Conservation (phyloP, 2,888 invertebrate genomes). For the Drosophila kokeensis region DNA sequence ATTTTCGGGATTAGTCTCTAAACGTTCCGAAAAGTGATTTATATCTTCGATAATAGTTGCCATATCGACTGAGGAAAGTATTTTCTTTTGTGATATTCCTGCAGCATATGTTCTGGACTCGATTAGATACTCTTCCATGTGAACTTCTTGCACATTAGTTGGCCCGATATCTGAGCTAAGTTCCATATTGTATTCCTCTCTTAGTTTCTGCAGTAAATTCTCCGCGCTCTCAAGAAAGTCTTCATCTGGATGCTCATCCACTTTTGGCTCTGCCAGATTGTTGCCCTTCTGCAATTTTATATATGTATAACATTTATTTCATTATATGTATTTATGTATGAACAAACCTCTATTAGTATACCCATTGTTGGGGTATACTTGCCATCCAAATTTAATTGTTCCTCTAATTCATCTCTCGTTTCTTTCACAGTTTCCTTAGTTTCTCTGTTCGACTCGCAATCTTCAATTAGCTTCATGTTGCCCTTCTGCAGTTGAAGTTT, state of each 20-base stretch:
- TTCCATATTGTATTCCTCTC: slow-evolving; percentile 3
- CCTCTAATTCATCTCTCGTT: background rate
- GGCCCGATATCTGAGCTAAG: background rate
- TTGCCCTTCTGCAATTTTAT: slow-evolving; percentile 11
- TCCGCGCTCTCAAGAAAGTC: background rate
- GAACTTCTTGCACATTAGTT: background rate
- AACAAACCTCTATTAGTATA: slow-evolving; percentile 18
- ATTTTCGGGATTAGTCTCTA: slow-evolving; percentile 24
- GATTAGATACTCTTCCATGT: background rate
- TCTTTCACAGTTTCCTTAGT: background rate
- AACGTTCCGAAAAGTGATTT: slow-evolving; percentile 32
- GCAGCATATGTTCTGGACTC: background rate
- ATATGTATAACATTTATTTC: background rate
- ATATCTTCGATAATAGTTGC: slow-evolving; percentile 31
- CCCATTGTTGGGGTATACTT: slow-evolving; percentile 1
- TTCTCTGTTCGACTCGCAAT: background rate
- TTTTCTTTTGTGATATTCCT: background rate
- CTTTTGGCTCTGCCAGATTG: background rate
- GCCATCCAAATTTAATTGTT: background rate
- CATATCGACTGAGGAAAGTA: background rate
- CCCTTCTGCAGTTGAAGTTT: slow-evolving; percentile 24
- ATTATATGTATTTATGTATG: too few species aligned
- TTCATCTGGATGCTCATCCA: background rate
- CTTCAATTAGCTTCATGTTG: slow-evolving; percentile 9
- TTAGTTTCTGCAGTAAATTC: background rate